Percentiles rank a stretch among this genome's conserved stretches.
Evolutionary conservation across 2,797 vertebrate species (phyloP).

Genomic region (Hybognathus amarus): DNA sequence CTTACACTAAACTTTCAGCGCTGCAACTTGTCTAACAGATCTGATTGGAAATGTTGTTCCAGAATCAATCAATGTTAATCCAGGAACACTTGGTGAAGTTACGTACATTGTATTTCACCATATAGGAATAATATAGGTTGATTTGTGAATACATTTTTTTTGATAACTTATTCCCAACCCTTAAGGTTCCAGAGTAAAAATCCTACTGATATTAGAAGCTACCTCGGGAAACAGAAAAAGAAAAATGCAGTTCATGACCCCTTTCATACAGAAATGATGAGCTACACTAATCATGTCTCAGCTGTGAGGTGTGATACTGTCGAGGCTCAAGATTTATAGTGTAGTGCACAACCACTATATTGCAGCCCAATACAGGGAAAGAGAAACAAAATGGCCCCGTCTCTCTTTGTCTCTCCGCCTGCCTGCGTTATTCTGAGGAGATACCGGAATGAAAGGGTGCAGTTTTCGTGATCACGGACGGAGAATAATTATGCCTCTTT

Average conservation of each 20-base stretch:
- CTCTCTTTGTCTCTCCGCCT: slow-evolving; percentile 10
- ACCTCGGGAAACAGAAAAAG: not conserved
- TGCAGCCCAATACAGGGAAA: slow-evolving; percentile 57
- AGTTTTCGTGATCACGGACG: slow-evolving; percentile 29
- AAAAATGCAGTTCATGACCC: not conserved
- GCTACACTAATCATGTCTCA: not conserved
- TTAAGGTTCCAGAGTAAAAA: not conserved
- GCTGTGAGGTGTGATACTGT: not conserved
- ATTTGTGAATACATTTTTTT: not conserved
- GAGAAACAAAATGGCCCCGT: slow-evolving; percentile 68
- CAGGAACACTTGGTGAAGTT: not conserved
- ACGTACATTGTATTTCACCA: not conserved
- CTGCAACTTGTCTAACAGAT: not conserved
- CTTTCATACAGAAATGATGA: not conserved
- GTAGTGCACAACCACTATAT: slow-evolving; percentile 38
- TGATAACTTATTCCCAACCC: too few relatives aligned
- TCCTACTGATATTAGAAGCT: not conserved
- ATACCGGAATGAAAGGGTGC: slow-evolving; percentile 52
- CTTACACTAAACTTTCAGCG: too few relatives aligned
- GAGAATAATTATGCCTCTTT: slow-evolving; percentile 66
- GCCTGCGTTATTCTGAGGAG: slow-evolving; percentile 54
- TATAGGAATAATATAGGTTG: not conserved
- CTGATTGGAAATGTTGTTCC: too few relatives aligned
- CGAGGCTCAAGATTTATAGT: slow-evolving; percentile 8
- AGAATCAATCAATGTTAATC: too few relatives aligned